Evolutionary conservation across 2,113 vertebrate species (phyloP).

Genomic region (Centrocercus urophasianus): DNA sequence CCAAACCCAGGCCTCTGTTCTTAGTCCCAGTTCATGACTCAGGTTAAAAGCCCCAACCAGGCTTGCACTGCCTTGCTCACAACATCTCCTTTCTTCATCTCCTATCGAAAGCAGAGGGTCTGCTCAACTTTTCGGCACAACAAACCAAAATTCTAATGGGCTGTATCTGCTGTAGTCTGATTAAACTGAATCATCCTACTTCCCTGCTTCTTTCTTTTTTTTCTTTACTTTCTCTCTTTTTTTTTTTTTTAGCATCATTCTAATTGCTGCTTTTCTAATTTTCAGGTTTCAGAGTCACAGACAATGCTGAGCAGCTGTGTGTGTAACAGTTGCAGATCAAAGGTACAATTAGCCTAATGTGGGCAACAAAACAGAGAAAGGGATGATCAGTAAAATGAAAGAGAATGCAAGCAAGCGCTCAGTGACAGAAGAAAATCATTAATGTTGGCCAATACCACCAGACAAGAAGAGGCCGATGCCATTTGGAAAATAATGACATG

Average conservation of each 20-base stretch:
- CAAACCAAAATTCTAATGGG: neutral
- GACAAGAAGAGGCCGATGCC: conserved; percentile 44
- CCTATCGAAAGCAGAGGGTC: neutral
- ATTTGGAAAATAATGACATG: conserved; percentile 64
- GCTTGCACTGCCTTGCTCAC: neutral
- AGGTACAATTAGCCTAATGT: conserved; percentile 59
- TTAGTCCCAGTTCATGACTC: neutral
- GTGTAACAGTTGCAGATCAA: conserved; percentile 50
- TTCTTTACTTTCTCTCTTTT: accelerated
- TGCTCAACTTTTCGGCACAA: neutral
- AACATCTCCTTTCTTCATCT: neutral
- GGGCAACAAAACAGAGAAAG: conserved; percentile 54
- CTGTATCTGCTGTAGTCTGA: neutral
- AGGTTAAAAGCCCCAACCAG: neutral
- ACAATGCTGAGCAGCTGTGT: conserved; percentile 39
- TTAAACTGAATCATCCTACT: neutral
- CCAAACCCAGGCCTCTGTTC: neutral
- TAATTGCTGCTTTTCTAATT: conserved; percentile 45
- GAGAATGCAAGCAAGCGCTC: conserved; percentile 36
- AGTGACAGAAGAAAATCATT: conserved; percentile 53
- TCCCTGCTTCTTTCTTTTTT: neutral
- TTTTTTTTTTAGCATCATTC: neutral
- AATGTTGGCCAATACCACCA: conserved; percentile 23
- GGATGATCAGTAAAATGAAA: conserved; percentile 58
- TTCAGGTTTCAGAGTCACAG: conserved; percentile 4